Evolutionary conservation across 2,888 invertebrate genomes (phyloP), one percentile per base, ranked within the genome.

Genomic region (Sycophila texana): DNA sequence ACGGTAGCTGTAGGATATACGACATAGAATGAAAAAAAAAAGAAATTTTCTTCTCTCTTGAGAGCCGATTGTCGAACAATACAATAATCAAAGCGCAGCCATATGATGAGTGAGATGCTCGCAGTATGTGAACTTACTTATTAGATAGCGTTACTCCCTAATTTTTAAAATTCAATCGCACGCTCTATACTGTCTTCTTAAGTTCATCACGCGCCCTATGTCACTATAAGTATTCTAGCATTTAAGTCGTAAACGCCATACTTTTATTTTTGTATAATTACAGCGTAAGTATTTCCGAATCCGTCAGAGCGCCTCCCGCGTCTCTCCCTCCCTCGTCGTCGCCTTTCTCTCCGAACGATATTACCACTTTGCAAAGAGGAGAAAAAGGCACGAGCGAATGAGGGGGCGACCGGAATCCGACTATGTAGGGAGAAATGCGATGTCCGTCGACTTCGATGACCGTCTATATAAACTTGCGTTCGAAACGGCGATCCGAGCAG

Each of bases 41-140:
- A 47, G 16, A 57, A 51, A 22, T 16, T 61, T 72, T 13, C 26
- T 51, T 22, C 14, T 63, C 57, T 22, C 14, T 47, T 65, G 81
- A 67, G 73, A 77, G 72, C 72, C 81, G 79, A 81, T 20, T 39
- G n/a, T 30, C 18, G 80, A 78, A 70, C 51, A 73, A 67, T 2
- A n/a, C 61, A 65, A 26, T 39, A 77, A 80, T 81, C 78, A 81
- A 81, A 82, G 80, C 76, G 77, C 81, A 83, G 83, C 79, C 84
- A 83, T 82, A 77, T 79, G 71, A 77, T 74, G 74, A 80, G 81
- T 71, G 80, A 76, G 72, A 82, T 74, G 78, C 75, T 78, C 73
- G 77, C 26, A 74, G 65, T 63, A 77, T 77, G 73, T 63, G 61
- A 73, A 73, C 57, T 39, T 76, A 76, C 75, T 80, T 80, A 76